Evolutionary conservation across 1,140 invertebrate genomes (phyloP).

Genomic region (Zelostemma sp.): DNA sequence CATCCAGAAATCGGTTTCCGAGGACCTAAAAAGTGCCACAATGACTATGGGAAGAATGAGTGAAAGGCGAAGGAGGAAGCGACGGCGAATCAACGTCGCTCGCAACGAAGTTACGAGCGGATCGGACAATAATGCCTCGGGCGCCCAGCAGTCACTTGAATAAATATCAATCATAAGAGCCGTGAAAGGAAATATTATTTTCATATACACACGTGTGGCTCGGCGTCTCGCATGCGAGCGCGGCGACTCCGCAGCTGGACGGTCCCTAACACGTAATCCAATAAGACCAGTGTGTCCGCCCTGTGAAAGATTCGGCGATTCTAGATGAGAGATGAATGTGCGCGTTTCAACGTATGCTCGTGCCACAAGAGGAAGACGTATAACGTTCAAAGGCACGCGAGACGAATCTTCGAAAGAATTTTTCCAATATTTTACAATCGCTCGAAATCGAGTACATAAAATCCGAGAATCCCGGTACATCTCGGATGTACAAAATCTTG

Average conservation of each 20-base stretch:
- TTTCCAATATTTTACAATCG: too few species aligned
- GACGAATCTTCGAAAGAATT: constrained; percentile 29
- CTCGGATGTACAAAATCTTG: constrained; percentile 6
- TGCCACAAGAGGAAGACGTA: constrained; percentile 1
- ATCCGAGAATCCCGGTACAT: too few species aligned
- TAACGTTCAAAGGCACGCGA: constrained; percentile 9
- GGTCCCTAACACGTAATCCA: constrained; percentile 39
- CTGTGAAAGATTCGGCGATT: constrained; percentile 28
- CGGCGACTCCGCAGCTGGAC: constrained; percentile 32
- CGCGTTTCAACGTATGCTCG: constrained; percentile 3
- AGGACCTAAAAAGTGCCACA: constrained; percentile 27
- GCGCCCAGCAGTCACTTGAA: constrained; percentile 42
- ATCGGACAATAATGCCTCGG: constrained; percentile 26
- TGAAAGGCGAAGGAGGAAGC: constrained; percentile 28
- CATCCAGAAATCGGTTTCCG: constrained; percentile 30
- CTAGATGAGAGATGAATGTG: constrained; percentile 28
- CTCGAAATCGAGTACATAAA: too few species aligned
- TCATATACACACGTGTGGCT: constrained; percentile 35
- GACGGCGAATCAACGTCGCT: constrained; percentile 18
- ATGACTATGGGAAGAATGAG: constrained; percentile 27
- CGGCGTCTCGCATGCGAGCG: not conserved
- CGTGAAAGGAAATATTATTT: constrained; percentile 50
- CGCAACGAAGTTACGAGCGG: constrained; percentile 26
- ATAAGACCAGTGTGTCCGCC: constrained; percentile 34
- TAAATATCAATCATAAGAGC: constrained; percentile 50